Conservation (phyloP, 2,888 invertebrate species). For the Hanleya hanleyi region DNA sequence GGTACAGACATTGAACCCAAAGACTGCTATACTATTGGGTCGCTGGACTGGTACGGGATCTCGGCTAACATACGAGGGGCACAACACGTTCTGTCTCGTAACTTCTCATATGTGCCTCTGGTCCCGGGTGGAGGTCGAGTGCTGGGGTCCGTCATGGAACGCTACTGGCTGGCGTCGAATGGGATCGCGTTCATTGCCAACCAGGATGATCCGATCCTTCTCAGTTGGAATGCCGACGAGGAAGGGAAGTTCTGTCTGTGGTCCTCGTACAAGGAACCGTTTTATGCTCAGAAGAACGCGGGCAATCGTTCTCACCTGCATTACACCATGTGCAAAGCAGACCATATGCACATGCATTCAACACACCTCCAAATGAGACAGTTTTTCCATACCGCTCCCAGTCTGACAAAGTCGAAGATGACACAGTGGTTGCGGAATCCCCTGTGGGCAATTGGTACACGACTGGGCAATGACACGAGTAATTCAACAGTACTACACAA, state of each 20-base stretch:
- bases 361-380: slow-evolving; percentile 9
- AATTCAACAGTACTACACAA: slow-evolving; percentile 75
- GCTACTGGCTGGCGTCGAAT: slow-evolving; percentile 89
- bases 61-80: slow-evolving; percentile 22
- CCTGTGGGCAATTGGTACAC: slow-evolving; percentile 83
- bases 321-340: slow-evolving; percentile 8
- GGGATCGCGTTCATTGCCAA: slow-evolving; percentile 81
- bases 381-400: neutral
- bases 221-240: slow-evolving; percentile 81
- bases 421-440: slow-evolving; percentile 84
- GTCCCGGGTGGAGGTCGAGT: slow-evolving; percentile 17
- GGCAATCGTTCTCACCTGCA: neutral
- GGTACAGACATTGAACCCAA: slow-evolving; percentile 80
- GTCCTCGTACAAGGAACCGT: neutral
- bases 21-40: slow-evolving; percentile 81
- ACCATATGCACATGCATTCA: neutral
- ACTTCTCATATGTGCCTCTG: slow-evolving; percentile 14
- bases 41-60: slow-evolving; percentile 63
- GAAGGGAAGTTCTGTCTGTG: slow-evolving; percentile 7
- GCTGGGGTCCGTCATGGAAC: slow-evolving; percentile 83
- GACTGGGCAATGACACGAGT: slow-evolving; percentile 84
- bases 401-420: slow-evolving; percentile 75
- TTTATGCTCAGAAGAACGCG: neutral
- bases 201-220: slow-evolving; percentile 81
- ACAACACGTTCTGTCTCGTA: slow-evolving; percentile 26